A percentile compares a stretch with the other conserved stretches of the same genome.
Conservation (phyloP, 2,888 invertebrate species). For the Andricus quercusramuli region DNA sequence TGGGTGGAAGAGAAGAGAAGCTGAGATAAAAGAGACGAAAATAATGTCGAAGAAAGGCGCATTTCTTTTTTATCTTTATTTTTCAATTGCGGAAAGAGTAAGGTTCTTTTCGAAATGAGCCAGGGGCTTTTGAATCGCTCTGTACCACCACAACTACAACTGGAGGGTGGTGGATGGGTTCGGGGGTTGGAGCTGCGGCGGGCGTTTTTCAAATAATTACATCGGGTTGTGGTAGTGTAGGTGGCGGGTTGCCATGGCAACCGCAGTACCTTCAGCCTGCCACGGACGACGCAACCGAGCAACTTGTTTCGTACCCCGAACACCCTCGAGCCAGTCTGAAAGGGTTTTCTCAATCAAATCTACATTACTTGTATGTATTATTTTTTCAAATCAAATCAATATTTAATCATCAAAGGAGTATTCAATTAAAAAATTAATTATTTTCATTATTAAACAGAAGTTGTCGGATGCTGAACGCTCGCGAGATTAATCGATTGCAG, state of each 20-base stretch:
- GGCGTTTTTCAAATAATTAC: conserved; percentile 80
- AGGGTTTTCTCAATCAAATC: conserved; percentile 54
- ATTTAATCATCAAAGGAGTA: conserved; percentile 18
- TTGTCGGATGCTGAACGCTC: neutral
- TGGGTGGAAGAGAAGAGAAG: too few relatives aligned
- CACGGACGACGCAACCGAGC: conserved; percentile 66
- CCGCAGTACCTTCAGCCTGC: conserved; percentile 75
- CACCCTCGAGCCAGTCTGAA: conserved; percentile 56
- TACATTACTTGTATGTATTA: conserved; percentile 31
- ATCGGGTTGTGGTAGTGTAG: conserved; percentile 75
- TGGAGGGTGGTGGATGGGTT: conserved; percentile 73
- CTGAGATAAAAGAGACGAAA: neutral
- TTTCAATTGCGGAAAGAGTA: conserved; percentile 20
- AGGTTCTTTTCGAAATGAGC: conserved; percentile 20
- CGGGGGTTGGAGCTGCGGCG: conserved; percentile 73
- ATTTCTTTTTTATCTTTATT: conserved; percentile 1
- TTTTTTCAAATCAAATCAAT: neutral
- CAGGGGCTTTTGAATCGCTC: conserved; percentile 70
- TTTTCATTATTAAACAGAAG: conserved; percentile 4
- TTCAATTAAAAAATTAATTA: neutral
- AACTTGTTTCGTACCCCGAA: conserved; percentile 51
- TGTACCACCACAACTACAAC: conserved; percentile 70
- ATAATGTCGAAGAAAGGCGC: neutral
- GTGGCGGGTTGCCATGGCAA: conserved; percentile 77
- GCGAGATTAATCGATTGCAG: neutral